phyloP scores from a whole-genome alignment of 1,140 invertebrate genomes.

The Gonioctena quinquepunctata region DNA sequence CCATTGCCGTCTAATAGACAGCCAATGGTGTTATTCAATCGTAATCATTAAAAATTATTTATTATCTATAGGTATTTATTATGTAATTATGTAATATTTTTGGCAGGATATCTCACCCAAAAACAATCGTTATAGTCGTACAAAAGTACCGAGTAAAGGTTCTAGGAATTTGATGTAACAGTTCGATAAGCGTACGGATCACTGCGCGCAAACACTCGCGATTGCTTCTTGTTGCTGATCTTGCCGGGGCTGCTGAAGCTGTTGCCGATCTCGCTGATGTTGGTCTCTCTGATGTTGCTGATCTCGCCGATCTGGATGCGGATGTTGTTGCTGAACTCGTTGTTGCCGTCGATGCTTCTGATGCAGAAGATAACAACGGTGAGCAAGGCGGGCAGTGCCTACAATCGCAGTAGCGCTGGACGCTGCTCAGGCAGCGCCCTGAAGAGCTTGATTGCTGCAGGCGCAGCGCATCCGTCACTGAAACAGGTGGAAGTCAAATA shows the following conservation, averaged over 20 bases:
- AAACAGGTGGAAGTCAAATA: neutral
- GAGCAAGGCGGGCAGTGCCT: neutral
- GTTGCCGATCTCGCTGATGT: conserved; percentile 1
- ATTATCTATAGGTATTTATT: conserved; percentile 49
- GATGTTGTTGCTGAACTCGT: neutral
- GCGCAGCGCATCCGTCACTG: conserved; percentile 56
- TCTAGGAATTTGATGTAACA: conserved; percentile 51
- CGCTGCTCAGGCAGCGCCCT: conserved; percentile 21
- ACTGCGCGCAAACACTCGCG: conserved; percentile 48
- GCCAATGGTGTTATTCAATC: conserved; percentile 9
- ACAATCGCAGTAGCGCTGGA: neutral
- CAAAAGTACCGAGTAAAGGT: conserved; percentile 52
- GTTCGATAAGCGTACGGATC: conserved; percentile 53
- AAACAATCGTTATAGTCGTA: conserved; percentile 49
- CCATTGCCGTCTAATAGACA: neutral
- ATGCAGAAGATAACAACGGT: conserved; percentile 27
- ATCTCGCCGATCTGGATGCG: conserved; percentile 20
- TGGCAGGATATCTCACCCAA: conserved; percentile 57
- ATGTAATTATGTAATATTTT: conserved; percentile 49
- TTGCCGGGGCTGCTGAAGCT: conserved; percentile 15
- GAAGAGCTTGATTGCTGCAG: conserved; percentile 23
- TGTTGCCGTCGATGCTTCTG: conserved; percentile 23
- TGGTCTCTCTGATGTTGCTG: conserved; percentile 12
- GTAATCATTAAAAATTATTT: conserved; percentile 41
- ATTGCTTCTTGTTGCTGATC: conserved; percentile 19